Base-by-base conservation (phyloP, 2,113 vertebrate species). In the Macrotis lagotis region DNA sequence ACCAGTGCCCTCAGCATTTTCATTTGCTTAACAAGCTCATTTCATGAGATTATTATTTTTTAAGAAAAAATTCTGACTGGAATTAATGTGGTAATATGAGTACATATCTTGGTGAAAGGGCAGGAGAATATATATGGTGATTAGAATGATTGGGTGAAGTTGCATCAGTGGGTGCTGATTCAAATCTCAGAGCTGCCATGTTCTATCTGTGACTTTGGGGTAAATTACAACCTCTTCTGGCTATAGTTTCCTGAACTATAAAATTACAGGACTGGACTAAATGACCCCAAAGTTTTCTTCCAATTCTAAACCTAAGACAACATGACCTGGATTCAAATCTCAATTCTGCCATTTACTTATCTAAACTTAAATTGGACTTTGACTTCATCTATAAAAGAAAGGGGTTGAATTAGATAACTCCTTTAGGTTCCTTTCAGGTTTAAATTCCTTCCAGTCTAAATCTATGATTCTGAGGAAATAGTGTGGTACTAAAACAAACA, bases 11-110 rank as follows among this genome's bases (percentile, higher is more conserved):
- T 91, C 48, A 52, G 48, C 26, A 91, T 94, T 93, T 92, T 93
- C 28, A 19, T 88, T 96, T 96, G 94, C n/a, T 95, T 95, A 93
- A 96, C 8, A 93, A 93, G 53, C 49, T 92, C 51, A 50, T 91
- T 94, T 95, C 55, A 93, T 7, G 19, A 59, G 53, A 37, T 93
- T 31, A 50, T 24, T 31, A 22, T 59, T 91, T 92, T 88, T 48
- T 2, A 93, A 92, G 16, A 24, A 44, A 91, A 22, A 49, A 88
- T 51, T 92, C 93, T 88, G 52, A 89, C 51, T 2, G 66, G 53
- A 96, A 47, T 49, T 19, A n/a, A 74, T 4, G 16, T 44, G 31
- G 55, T 37, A 66, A 66, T 66, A 37, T 83, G 66, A 83, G 44
- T 83, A n/a, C 22, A 7, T 16, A 66, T 16, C 59, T 37, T 66